A percentile compares a stretch with the other conserved stretches of the same genome.
These are phyloP conservation scores for Mormoops blainvillei DNA, from an alignment of 2,113 vertebrate species.

Conservation along the genomic window DNA sequence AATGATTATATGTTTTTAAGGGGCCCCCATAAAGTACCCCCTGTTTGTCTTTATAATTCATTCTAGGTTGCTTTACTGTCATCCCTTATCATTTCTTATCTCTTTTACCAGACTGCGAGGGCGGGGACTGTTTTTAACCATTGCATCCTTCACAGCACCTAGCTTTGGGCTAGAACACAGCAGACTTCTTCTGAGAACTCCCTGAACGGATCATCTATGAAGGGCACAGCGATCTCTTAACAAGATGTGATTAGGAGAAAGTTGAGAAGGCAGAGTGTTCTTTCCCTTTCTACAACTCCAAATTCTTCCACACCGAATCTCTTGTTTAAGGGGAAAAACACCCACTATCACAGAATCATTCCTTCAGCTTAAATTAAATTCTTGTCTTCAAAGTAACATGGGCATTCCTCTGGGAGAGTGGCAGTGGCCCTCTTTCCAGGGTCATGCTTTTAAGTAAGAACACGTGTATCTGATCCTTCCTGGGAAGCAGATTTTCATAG, in stretches of 20 bases:
- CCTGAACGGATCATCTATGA: background rate
- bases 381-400: slow-evolving; percentile 12
- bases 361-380: background rate
- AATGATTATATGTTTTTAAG: background rate
- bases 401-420: background rate
- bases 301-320: slow-evolving; percentile 19
- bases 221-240: background rate
- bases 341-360: background rate
- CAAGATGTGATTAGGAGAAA: background rate
- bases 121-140: background rate
- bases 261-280: background rate
- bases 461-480: slow-evolving; percentile 4
- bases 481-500: slow-evolving; percentile 3
- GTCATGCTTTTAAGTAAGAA: slow-evolving; percentile 39
- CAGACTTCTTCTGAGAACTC: background rate
- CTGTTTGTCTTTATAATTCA: background rate
- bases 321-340: background rate
- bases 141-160: background rate
- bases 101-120: background rate
- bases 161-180: background rate
- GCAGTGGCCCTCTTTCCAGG: background rate
- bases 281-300: background rate
- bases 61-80: background rate
- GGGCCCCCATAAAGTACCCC: background rate
- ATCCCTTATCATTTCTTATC: background rate